A percentile compares a stretch with the other conserved stretches of the same genome.
Evolutionary conservation across 2,797 vertebrate genomes (phyloP).

Genomic region (Chiroxiphia lanceolata): DNA sequence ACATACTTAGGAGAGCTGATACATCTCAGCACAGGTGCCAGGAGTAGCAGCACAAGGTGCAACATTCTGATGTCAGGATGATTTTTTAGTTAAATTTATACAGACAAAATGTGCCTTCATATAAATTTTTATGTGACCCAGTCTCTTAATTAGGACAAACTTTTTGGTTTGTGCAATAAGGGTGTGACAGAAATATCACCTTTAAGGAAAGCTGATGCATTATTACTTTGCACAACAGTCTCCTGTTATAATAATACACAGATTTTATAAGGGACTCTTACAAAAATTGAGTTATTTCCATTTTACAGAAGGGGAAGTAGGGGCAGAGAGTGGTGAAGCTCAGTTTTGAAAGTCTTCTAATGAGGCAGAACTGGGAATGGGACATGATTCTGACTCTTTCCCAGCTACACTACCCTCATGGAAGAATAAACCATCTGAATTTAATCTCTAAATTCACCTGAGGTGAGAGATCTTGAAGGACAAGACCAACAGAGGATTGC

Average conservation of each 20-base stretch:
- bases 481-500: background rate
- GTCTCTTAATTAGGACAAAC: background rate
- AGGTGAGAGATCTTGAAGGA: background rate
- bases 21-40: background rate
- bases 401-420: background rate
- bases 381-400: background rate
- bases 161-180: background rate
- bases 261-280: background rate
- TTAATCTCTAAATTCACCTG: background rate
- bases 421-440: background rate
- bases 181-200: background rate
- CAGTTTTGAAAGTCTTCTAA: background rate
- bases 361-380: background rate
- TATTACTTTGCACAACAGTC: background rate
- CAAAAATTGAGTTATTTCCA: background rate
- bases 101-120: background rate
- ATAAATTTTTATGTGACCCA: background rate
- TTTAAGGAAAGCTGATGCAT: background rate
- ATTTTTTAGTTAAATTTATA: background rate
- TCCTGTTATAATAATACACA: background rate
- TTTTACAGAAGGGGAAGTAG: background rate
- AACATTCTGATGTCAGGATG: background rate
- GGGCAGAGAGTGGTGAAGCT: background rate
- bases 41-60: background rate
- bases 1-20: slow-evolving; percentile 36